These are phyloP conservation scores for Napeogenes inachia DNA, from an alignment of 2,888 invertebrate species.

Conservation along the genomic window DNA sequence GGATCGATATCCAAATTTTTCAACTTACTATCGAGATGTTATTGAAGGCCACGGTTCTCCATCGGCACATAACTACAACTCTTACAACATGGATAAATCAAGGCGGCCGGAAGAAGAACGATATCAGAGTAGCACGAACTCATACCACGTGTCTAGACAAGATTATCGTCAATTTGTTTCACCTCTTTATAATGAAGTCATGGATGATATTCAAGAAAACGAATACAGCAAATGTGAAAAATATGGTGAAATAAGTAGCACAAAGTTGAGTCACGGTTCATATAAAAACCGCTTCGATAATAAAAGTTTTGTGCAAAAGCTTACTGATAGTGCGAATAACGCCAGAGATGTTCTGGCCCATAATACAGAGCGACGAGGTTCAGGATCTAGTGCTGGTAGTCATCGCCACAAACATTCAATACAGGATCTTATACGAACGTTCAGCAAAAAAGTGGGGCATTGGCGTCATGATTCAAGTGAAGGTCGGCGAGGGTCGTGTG, in stretches of 20 bases:
- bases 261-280: slow-evolving; percentile 51
- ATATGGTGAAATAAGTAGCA: slow-evolving; percentile 68
- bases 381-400: slow-evolving; percentile 55
- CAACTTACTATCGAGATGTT: slow-evolving; percentile 67
- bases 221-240: slow-evolving; percentile 70
- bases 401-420: slow-evolving; percentile 80
- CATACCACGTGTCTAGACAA: slow-evolving; percentile 51
- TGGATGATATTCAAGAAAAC: slow-evolving; percentile 73
- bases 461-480: slow-evolving; percentile 80
- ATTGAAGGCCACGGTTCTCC: slow-evolving; percentile 49
- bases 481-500: slow-evolving; percentile 64
- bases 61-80: slow-evolving; percentile 38
- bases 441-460: slow-evolving; percentile 85
- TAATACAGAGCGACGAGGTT: slow-evolving; percentile 54
- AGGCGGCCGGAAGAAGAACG: slow-evolving; percentile 56
- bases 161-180: slow-evolving; percentile 70
- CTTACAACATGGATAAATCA: slow-evolving; percentile 50
- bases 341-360: slow-evolving; percentile 40
- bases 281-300: slow-evolving; percentile 58
- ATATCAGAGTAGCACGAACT: slow-evolving; percentile 48
- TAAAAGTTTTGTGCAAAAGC: slow-evolving; percentile 66
- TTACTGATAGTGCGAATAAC: slow-evolving; percentile 49
- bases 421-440: slow-evolving; percentile 85
- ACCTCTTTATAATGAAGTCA: slow-evolving; percentile 62
- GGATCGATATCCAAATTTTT: slow-evolving; percentile 65